Base-by-base conservation (phyloP, 2,113 vertebrate species). In the Lepus americanus region DNA sequence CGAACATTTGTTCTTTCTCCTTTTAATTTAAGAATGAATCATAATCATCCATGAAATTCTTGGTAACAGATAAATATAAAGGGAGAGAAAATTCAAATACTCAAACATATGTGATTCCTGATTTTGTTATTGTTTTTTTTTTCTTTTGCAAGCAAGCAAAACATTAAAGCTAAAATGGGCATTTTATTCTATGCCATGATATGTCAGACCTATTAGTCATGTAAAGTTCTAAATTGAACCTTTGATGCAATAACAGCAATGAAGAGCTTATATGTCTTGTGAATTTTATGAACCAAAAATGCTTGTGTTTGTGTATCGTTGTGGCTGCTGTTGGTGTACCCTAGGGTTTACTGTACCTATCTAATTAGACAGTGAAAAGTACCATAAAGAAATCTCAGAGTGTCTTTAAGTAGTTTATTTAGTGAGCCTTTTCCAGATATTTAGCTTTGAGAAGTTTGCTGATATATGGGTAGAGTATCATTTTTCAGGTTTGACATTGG, bases 401-500 rank as follows among this genome's bases (percentile, higher is more conserved):
- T n/a, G 64, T 61, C 27, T 85, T 44, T 77, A 70, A 83, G 29
- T 63, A 86, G 69, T 89, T 90, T 80, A 63, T 36, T 84, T 70
- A 59, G 22, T 9, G 61, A 33, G 5, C 0, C 19, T 88, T 81
- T 81, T 12, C 36, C 23, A 44, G 59, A 63, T 69, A 39, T 27
- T 89, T 87, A 84, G 55, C 31, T 94, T 55, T 31, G 59, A 13
- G 53, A 85, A 95, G 31, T 79, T 85, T 70, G 88, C 78, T 84
- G 80, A 86, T 89, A 61, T 9, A 70, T 59, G 36, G 49, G 17
- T 36, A 53, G 11, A 55, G 14, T 73, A 82, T 97, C 66, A 76
- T 31, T 92, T 96, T 96, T 96, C 91, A 83, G 77, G 29, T 94
- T 82, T 82, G 85, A 95, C 76, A 55, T 53, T 86, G 89, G 93